A percentile compares a stretch with the other conserved stretches of the same genome.
Evolutionary conservation across 2,888 invertebrate genomes (phyloP).

Genomic region (Trachelus tabidus): DNA sequence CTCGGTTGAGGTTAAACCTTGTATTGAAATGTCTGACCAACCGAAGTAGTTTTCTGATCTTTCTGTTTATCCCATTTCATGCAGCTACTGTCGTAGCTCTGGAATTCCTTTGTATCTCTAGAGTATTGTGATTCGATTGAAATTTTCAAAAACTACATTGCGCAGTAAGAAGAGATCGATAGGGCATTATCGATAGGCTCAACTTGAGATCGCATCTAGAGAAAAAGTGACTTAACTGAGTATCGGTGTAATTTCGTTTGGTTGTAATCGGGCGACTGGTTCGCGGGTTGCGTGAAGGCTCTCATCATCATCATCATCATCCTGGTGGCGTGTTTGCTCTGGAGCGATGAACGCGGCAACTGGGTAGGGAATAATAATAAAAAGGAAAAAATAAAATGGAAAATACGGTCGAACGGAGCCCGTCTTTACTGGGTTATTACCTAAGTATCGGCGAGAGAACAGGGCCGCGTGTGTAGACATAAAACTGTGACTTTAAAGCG

Average conservation of each 20-base stretch:
- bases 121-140: neutral
- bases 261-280: slow-evolving; percentile 23
- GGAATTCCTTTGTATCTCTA: neutral
- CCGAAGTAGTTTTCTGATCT: neutral
- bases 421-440: slow-evolving; percentile 60
- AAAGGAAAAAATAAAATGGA: slow-evolving; percentile 40
- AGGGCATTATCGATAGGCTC: neutral
- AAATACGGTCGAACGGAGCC: slow-evolving; percentile 45
- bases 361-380: neutral
- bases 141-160: neutral
- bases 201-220: neutral
- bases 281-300: slow-evolving; percentile 42
- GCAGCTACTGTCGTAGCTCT: neutral
- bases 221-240: neutral
- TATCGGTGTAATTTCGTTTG: neutral
- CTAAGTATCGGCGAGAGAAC: slow-evolving; percentile 56
- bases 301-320: slow-evolving; percentile 43
- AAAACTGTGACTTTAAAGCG: neutral
- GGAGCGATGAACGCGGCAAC: slow-evolving; percentile 32
- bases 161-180: neutral
- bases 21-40: neutral
- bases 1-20: neutral
- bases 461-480: slow-evolving; percentile 22
- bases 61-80: neutral
- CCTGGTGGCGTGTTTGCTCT: slow-evolving; percentile 55